Evolutionary conservation across 2,888 invertebrate species (phyloP).

Genomic region (Meiosimyza platycephala): DNA sequence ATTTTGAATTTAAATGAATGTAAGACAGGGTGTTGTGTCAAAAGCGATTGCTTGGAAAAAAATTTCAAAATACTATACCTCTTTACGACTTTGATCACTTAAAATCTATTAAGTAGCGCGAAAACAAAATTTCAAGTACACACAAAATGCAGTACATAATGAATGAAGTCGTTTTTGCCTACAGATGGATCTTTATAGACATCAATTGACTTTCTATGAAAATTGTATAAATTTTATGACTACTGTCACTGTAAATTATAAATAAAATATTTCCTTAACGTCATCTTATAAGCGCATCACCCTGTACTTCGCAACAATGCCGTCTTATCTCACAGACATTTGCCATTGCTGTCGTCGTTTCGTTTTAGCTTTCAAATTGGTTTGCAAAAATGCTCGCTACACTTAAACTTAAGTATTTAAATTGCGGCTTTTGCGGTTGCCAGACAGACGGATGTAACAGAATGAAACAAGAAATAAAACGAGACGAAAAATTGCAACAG

Average conservation of each 20-base stretch:
- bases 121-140: too few species aligned
- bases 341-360: not conserved
- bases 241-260: not conserved
- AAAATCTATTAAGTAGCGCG: too few species aligned
- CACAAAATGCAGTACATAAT: too few species aligned
- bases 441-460: not conserved
- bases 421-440: slow-evolving; percentile 15
- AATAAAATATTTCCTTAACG: not conserved
- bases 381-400: slow-evolving; percentile 22
- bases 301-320: not conserved
- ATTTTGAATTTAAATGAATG: not conserved
- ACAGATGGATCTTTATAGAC: not conserved
- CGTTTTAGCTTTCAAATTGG: slow-evolving; percentile 9
- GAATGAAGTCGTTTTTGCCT: too few species aligned
- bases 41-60: not conserved
- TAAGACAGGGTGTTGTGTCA: not conserved
- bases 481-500: not conserved
- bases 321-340: not conserved
- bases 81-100: not conserved
- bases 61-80: not conserved
- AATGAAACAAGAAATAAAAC: too few species aligned
- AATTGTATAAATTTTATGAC: too few species aligned
- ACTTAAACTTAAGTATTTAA: slow-evolving; percentile 31
- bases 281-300: not conserved
- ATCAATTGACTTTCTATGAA: not conserved